These are phyloP conservation scores for Corbicula japonica DNA, from an alignment of 2,888 invertebrate genomes.

Conservation along the genomic window DNA sequence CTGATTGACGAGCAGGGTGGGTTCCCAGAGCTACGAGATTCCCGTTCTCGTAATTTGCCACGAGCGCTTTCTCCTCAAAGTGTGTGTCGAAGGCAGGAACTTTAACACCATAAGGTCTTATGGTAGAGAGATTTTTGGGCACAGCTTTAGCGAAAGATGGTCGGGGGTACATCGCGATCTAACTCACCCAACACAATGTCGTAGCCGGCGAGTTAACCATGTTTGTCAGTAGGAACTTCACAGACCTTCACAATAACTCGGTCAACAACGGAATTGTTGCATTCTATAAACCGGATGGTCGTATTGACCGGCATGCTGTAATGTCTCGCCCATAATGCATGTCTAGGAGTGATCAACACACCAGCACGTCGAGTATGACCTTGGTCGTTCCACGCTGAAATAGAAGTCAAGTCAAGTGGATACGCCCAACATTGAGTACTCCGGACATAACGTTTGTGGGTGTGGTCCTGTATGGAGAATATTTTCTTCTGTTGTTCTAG, in stretches of 20 bases:
- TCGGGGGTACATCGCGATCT: constrained; percentile 72
- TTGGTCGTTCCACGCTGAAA: constrained; percentile 78
- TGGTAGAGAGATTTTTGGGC: constrained; percentile 65
- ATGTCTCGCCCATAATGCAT: constrained; percentile 75
- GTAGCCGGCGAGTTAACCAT: constrained; percentile 60
- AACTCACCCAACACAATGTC: constrained; percentile 76
- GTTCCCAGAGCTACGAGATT: constrained; percentile 60
- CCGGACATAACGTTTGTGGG: constrained; percentile 64
- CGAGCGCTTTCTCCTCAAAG: constrained; percentile 76
- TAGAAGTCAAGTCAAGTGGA: constrained; percentile 72
- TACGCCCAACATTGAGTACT: constrained; percentile 74
- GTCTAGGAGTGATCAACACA: constrained; percentile 73
- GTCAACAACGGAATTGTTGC: constrained; percentile 72
- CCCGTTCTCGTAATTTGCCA: constrained; percentile 65
- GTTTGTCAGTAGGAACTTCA: constrained; percentile 38
- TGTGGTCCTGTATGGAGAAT: constrained; percentile 72
- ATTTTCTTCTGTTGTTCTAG: constrained; percentile 65
- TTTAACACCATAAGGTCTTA: constrained; percentile 24
- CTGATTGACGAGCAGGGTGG: constrained; percentile 51
- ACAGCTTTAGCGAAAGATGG: constrained; percentile 72
- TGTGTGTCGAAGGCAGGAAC: constrained; percentile 75
- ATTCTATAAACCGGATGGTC: constrained; percentile 70
- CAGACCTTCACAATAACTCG: constrained; percentile 59
- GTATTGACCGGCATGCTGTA: constrained; percentile 70
- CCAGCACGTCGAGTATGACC: constrained; percentile 69